These are phyloP conservation scores for Serripes groenlandicus DNA, from an alignment of 2,888 invertebrate species.

Conservation along the genomic window DNA sequence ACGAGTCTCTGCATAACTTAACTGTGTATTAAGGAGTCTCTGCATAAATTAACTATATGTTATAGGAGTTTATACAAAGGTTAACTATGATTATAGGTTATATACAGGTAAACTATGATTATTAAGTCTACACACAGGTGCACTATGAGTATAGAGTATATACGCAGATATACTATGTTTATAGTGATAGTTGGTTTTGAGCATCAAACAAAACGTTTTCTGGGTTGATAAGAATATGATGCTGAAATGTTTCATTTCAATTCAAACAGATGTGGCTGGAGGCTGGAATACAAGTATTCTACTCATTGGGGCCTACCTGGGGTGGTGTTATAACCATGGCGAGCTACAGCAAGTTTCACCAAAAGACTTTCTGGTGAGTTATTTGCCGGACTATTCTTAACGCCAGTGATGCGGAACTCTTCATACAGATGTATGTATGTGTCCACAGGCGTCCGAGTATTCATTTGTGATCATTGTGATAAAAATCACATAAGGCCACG, in stretches of 20 bases:
- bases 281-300: conserved; percentile 63
- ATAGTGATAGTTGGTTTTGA: background rate
- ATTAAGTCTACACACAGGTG: background rate
- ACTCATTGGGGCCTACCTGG: conserved; percentile 61
- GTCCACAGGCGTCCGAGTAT: too few species aligned
- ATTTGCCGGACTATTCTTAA: too few species aligned
- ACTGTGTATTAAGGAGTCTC: too few species aligned
- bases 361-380: conserved; percentile 58
- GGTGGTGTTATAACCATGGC: conserved; percentile 64
- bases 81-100: too few species aligned
- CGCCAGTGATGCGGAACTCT: too few species aligned
- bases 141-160: background rate
- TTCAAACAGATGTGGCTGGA: conserved; percentile 53
- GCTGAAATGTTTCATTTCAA: background rate
- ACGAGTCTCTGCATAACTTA: too few species aligned
- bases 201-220: background rate
- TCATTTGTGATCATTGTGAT: too few species aligned
- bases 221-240: background rate
- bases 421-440: too few species aligned
- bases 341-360: conserved; percentile 62
- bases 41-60: too few species aligned
- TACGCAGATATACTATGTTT: background rate
- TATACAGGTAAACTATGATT: too few species aligned
- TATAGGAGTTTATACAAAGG: too few species aligned
- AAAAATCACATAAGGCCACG: too few species aligned